These are phyloP conservation scores for Temnothorax nylanderi DNA, from an alignment of 1,140 invertebrate genomes.

Conservation along the genomic window DNA sequence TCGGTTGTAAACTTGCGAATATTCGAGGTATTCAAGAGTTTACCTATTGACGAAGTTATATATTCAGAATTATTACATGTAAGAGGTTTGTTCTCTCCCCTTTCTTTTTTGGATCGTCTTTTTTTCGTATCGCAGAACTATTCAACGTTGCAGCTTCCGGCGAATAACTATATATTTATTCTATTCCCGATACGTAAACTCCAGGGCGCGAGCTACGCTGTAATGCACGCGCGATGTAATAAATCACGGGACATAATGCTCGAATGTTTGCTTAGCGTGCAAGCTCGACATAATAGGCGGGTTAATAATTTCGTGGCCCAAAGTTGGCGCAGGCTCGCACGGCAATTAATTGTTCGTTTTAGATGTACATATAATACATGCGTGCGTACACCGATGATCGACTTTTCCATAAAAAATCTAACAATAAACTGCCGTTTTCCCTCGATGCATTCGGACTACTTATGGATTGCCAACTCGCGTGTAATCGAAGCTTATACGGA, in stretches of 20 bases:
- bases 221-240: slow-evolving; percentile 36
- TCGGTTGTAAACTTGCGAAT: neutral
- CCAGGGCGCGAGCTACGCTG: neutral
- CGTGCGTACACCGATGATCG: neutral
- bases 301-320: slow-evolving; percentile 63
- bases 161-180: slow-evolving; percentile 50
- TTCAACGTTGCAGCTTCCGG: neutral
- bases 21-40: neutral
- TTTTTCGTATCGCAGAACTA: neutral
- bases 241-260: slow-evolving; percentile 53
- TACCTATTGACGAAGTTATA: neutral
- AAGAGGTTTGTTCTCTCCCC: neutral
- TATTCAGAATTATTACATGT: neutral
- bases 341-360: slow-evolving; percentile 67
- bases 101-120: neutral
- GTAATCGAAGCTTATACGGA: slow-evolving; percentile 15
- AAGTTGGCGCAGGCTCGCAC: slow-evolving; percentile 56
- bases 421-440: slow-evolving; percentile 48
- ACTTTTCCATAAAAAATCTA: slow-evolving; percentile 43
- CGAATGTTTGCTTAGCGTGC: slow-evolving; percentile 43
- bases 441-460: slow-evolving; percentile 46
- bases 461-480: neutral
- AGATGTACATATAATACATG: neutral
- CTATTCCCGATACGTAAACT: slow-evolving; percentile 36
- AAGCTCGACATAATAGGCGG: slow-evolving; percentile 47